A percentile compares a stretch with the other conserved stretches of the same genome.
Evolutionary conservation across 2,888 invertebrate species (phyloP).

Genomic region (Sepiola atlantica): DNA sequence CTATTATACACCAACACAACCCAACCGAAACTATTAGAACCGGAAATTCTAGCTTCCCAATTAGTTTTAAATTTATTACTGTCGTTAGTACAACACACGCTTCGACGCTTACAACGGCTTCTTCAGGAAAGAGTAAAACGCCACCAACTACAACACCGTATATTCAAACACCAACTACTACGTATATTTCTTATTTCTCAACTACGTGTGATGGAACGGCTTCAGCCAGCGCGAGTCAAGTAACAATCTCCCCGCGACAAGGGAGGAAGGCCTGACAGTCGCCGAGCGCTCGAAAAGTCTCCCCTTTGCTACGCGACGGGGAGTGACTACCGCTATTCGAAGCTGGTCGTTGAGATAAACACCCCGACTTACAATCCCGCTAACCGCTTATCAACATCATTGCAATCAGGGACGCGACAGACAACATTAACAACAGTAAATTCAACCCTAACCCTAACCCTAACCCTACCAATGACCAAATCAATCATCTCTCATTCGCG

Average conservation of each 20-base stretch:
- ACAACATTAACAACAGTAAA: background rate
- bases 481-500: background rate
- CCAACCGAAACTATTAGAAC: background rate
- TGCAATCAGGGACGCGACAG: background rate
- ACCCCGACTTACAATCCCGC: background rate
- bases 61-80: background rate
- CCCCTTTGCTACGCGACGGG: background rate
- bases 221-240: background rate
- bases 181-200: background rate
- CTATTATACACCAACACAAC: background rate
- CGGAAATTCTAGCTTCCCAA: background rate
- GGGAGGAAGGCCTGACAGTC: background rate
- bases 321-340: background rate
- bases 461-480: slow-evolving; percentile 35
- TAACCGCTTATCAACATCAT: background rate
- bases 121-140: background rate
- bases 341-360: background rate
- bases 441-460: slow-evolving; percentile 36
- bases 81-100: background rate
- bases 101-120: background rate
- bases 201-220: background rate
- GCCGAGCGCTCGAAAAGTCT: background rate
- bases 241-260: background rate
- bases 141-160: background rate
- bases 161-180: background rate